Percentiles rank a stretch among this genome's conserved stretches.
Evolutionary conservation across 2,797 vertebrate species (phyloP).

Genomic region (Nyctalus aviator): DNA sequence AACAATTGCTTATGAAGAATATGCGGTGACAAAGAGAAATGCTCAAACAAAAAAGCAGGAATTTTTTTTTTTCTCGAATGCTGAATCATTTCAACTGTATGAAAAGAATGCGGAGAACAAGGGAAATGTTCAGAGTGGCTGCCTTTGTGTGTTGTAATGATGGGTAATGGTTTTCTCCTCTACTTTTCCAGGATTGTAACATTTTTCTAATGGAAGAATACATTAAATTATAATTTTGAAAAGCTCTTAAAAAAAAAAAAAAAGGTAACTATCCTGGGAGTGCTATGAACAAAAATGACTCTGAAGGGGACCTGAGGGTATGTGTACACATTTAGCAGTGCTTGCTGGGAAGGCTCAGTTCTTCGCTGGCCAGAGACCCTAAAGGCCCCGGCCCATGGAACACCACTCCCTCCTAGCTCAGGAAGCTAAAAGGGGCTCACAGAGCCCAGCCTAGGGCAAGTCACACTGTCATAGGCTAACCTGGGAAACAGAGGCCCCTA

Average conservation of each 20-base stretch:
- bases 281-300: constrained; percentile 47
- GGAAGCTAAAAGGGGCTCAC: constrained; percentile 41
- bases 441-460: not conserved
- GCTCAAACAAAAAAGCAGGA: constrained; percentile 50
- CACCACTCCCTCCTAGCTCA: not conserved
- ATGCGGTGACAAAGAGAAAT: constrained; percentile 46
- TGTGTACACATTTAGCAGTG: not conserved
- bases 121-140: constrained; percentile 27
- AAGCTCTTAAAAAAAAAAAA: constrained; percentile 29
- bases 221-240: constrained; percentile 34
- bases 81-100: constrained; percentile 50
- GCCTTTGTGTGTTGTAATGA: constrained; percentile 37
- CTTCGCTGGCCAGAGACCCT: not conserved
- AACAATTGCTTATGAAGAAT: constrained; percentile 38
- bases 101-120: constrained; percentile 56
- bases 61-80: not conserved
- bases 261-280: constrained; percentile 17
- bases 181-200: constrained; percentile 41
- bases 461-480: not conserved
- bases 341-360: constrained; percentile 32
- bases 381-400: not conserved
- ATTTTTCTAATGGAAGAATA: constrained; percentile 65
- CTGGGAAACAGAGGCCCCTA: constrained; percentile 28
- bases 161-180: constrained; percentile 48
- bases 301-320: not conserved